Evolutionary conservation across 2,113 vertebrate genomes (phyloP), one percentile per base, ranked within the genome.

Genomic region (Panurus biarmicus): DNA sequence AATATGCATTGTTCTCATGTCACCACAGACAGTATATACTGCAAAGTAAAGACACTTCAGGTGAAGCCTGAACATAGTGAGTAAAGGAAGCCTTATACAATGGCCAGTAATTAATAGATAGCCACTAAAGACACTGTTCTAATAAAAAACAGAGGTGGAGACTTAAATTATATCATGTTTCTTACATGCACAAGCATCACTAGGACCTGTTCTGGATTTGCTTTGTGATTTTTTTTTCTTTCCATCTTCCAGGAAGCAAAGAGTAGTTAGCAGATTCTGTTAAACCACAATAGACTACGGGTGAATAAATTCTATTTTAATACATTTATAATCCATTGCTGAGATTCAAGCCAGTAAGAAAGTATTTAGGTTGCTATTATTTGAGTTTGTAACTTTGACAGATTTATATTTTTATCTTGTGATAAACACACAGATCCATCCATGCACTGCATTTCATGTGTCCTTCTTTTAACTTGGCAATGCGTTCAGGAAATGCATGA

Each of bases 301-400:
- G 23, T 70, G 25, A 56, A 85, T 80, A 83, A 91, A 81, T 72
- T 75, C 26, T 25, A 31, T 56, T 92, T 91, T 69, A 78, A 75
- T 77, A n/a, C 25, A 44, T 66, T 75, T 70, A 42, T 50, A 90
- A 48, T 53, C 36, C 31, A 29, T 69, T 65, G 53, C 61, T 62
- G 65, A 86, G 38, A 90, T 77, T 84, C 36, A 83, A 88, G 19
- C 21, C 80, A 92, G n/a, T n/a, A n/a, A n/a, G 70, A 75, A 93
- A 64, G 18, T 89, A 31, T 60, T 77, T 73, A 82, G 48, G 26
- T 73, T 80, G 29, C 56, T 62, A 9, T 85, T 77, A 75, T 74
- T 95, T 88, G 56, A 87, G 21, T 79, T 75, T 58, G 51, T 67
- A 95, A 79, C 38, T 69, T 92, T 91, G 75, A 90, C 79, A 79